phyloP scores from a whole-genome alignment of 2,797 vertebrate species.

The Adrianichthys oophorus region DNA sequence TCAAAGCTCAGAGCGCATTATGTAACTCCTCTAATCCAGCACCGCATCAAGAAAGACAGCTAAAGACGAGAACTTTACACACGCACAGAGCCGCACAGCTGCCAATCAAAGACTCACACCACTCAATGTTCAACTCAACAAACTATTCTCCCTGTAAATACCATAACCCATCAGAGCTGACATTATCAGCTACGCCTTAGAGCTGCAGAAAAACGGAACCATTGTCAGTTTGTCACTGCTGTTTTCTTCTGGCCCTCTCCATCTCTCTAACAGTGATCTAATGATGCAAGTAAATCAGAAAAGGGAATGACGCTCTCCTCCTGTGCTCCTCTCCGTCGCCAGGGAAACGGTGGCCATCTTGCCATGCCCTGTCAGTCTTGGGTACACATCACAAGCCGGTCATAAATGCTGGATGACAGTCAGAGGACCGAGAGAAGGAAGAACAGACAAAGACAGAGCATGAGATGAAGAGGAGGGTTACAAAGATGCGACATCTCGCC shows the following conservation, averaged over 20 bases:
- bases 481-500: conserved; percentile 8
- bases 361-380: conserved; percentile 65
- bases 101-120: conserved; percentile 18
- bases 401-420: conserved; percentile 71
- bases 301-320: conserved; percentile 9
- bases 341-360: conserved; percentile 75
- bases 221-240: conserved; percentile 17
- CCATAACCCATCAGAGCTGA: not conserved
- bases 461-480: conserved; percentile 8
- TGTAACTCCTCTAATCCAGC: conserved; percentile 80
- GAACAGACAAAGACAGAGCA: conserved; percentile 8
- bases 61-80: conserved; percentile 62
- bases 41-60: conserved; percentile 68
- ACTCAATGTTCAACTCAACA: not conserved
- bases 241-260: conserved; percentile 36
- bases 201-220: conserved; percentile 5
- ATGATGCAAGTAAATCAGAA: conserved; percentile 46
- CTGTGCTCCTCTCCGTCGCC: conserved; percentile 61
- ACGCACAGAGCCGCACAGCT: conserved; percentile 13
- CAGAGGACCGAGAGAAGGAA: conserved; percentile 21
- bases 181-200: not conserved
- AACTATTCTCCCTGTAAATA: conserved; percentile 13
- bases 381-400: conserved; percentile 69
- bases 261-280: conserved; percentile 42
- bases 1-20: conserved; percentile 77